Conservation (phyloP, 1,140 invertebrate genomes). For the Apis mellifera region DNA sequence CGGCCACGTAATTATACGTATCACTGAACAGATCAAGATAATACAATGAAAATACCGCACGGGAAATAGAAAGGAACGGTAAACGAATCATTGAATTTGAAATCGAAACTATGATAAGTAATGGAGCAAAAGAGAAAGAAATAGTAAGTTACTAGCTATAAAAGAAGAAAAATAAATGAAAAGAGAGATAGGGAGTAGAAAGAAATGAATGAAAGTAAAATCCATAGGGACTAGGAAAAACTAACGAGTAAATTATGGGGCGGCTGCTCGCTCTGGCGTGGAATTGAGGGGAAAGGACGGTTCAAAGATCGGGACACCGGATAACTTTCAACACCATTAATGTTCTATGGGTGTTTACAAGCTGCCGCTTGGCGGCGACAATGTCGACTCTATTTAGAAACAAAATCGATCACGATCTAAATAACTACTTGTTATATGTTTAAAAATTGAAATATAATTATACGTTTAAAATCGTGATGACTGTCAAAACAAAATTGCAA, state of each 20-base stretch:
- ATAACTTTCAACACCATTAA: slow-evolving; percentile 74
- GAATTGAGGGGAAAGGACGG: slow-evolving; percentile 42
- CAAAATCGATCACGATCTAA: slow-evolving; percentile 27
- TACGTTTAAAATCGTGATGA: neutral
- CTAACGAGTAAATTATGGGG: slow-evolving; percentile 78
- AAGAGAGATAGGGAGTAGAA: neutral
- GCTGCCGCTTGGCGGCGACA: slow-evolving; percentile 50
- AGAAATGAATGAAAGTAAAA: slow-evolving; percentile 17
- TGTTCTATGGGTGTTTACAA: slow-evolving; percentile 61
- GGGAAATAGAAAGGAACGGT: slow-evolving; percentile 27
- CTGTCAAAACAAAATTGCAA: neutral
- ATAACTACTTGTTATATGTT: neutral
- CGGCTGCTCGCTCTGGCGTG: slow-evolving; percentile 60
- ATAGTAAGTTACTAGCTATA: neutral
- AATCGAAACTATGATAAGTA: slow-evolving; percentile 30
- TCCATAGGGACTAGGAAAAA: slow-evolving; percentile 54
- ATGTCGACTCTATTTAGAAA: slow-evolving; percentile 39
- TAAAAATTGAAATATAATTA: neutral
- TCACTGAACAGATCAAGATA: slow-evolving; percentile 64
- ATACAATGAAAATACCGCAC: slow-evolving; percentile 31
- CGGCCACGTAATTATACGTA: slow-evolving; percentile 65
- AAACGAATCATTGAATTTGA: slow-evolving; percentile 56
- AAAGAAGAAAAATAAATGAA: neutral
- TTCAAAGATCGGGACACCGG: slow-evolving; percentile 62
- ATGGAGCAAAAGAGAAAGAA: neutral